These are phyloP conservation scores for Xestia xanthographa DNA, from an alignment of 2,888 invertebrate species.

Conservation along the genomic window DNA sequence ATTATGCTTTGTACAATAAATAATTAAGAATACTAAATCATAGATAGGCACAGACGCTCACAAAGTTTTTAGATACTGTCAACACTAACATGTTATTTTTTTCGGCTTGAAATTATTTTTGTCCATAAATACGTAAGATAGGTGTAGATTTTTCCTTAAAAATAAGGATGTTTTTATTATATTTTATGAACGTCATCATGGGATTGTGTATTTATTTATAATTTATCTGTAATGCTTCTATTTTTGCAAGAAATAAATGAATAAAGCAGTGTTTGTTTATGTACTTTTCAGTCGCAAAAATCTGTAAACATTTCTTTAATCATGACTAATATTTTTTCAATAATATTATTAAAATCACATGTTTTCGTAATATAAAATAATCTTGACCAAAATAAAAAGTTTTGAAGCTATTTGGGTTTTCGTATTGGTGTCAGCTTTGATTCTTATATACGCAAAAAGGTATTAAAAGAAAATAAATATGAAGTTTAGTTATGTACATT, in stretches of 20 bases:
- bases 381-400: background rate
- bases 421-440: no score
- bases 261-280: background rate
- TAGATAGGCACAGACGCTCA: background rate
- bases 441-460: no score
- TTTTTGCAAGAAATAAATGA: background rate
- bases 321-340: background rate
- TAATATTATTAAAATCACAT: background rate
- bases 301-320: background rate
- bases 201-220: background rate
- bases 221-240: background rate
- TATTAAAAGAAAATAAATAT: no score
- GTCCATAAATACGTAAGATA: background rate
- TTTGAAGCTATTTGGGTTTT: no score
- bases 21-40: background rate
- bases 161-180: background rate
- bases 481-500: no score
- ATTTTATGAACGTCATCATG: background rate
- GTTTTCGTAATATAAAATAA: background rate
- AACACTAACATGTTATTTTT: background rate
- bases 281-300: no score
- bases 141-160: background rate
- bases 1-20: background rate
- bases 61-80: background rate
- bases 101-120: no score